Evolutionary conservation across 1,140 invertebrate genomes (phyloP).

Genomic region (Pseudachorutes palmiensis): DNA sequence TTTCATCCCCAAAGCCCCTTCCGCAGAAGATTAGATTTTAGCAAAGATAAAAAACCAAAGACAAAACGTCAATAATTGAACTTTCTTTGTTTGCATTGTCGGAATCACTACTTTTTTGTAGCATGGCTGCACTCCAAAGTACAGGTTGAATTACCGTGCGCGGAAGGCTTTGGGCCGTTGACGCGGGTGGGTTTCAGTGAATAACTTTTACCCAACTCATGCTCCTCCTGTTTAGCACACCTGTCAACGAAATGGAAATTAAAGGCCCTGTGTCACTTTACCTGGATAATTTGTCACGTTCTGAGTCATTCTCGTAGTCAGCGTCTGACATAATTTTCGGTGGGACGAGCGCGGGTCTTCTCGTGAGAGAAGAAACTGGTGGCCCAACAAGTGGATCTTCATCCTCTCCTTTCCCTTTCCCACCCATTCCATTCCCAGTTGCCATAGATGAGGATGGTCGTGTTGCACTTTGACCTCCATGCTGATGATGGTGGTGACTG

Average conservation of each 20-base stretch:
- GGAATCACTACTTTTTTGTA: too few species aligned
- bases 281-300: constrained; percentile 30
- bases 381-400: constrained; percentile 41
- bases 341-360: constrained; percentile 46
- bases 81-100: too few species aligned
- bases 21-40: neutral
- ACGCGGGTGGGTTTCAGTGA: neutral
- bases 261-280: neutral
- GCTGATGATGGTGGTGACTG: constrained; percentile 20
- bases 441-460: constrained; percentile 7
- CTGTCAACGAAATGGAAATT: neutral
- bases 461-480: too few species aligned
- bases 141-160: too few species aligned
- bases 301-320: constrained; percentile 39
- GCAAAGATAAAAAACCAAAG: neutral
- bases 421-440: constrained; percentile 8
- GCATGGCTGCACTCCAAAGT: too few species aligned
- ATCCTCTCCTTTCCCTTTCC: constrained; percentile 36
- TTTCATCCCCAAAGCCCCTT: neutral
- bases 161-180: too few species aligned
- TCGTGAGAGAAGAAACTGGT: constrained; percentile 45
- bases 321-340: constrained; percentile 44
- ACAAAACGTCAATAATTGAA: too few species aligned
- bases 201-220: neutral
- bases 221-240: neutral